Base-by-base conservation (phyloP, 2,888 invertebrate genomes). In the Entomobrya proxima region DNA sequence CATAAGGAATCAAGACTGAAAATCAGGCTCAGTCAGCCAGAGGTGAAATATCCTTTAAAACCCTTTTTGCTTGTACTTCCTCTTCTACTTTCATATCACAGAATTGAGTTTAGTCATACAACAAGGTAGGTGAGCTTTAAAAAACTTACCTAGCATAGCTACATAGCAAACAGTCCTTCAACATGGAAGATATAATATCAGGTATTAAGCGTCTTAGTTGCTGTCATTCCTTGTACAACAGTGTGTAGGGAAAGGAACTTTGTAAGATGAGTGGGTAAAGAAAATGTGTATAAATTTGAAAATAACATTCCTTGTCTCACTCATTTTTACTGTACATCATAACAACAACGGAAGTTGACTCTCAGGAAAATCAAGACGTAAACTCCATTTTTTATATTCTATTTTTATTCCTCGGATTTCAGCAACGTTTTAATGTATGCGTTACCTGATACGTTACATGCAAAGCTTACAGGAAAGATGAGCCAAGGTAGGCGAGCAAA, bases 251-350 rank as follows among this genome's bases (percentile, higher is more conserved):
- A 9, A 3, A 11, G 18, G 11, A 21, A n/a, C 24, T 40, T 40
- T 69, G 74, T 74, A 83, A 61, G 74, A 47, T 83, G 83, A 83
- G 83, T 67, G 83, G 83, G 83, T 40, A 67, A 64, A 76, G 83
- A 67, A 76, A 76, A 74, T 82, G 75, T 32, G 37, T 44, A 18
- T 30, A 40, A 40, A 9, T 72, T 61, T 35, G 40, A 55, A 75
- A 50, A 50, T 67, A 5, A 50, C 76, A 67, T 76, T 83, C 83
- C 83, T 76, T 83, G 37, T 83, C 83, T 35, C 83, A 64, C 83
- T 83, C 76, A 76, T 76, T 83, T 75, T 83, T 83, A 83, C 83
- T 18, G 30, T 74, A 76, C 83, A 83, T 40, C 79, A 64, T 21
- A 74, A 55, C 37, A 76, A 52, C 55, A 79, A 40, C 69, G 44